Percentiles rank a stretch among this genome's conserved stretches.
phyloP scores from a whole-genome alignment of 2,113 vertebrate species.

The Accipiter cooperii region DNA sequence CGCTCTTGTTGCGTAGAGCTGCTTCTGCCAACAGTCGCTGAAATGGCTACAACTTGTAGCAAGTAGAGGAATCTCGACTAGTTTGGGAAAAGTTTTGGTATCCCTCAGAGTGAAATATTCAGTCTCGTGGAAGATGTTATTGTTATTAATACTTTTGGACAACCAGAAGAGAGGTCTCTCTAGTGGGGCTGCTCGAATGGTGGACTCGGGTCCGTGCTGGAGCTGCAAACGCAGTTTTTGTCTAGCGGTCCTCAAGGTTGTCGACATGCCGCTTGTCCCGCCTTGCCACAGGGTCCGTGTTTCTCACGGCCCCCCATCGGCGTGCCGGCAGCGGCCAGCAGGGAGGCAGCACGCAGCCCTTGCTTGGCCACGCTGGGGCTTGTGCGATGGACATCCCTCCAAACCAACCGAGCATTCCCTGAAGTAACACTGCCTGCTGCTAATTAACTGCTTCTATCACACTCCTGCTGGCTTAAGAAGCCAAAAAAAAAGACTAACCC shows the following conservation, averaged over 20 bases:
- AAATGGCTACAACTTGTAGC: not conserved
- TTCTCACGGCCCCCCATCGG: not conserved
- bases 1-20: not conserved
- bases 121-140: not conserved
- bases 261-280: rapidly evolving
- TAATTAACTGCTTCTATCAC: constrained; percentile 3
- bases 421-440: constrained; percentile 28
- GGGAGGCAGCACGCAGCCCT: not conserved
- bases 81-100: not conserved
- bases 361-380: not conserved
- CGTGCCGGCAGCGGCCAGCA: not conserved
- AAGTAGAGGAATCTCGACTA: not conserved
- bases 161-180: not conserved
- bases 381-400: not conserved
- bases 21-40: not conserved
- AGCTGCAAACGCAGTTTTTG: not conserved
- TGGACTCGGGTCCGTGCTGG: not conserved
- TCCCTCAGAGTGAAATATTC: not conserved
- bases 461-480: not conserved
- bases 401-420: not conserved
- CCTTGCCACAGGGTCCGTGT: not conserved
- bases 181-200: not conserved
- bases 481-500: not conserved
- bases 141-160: not conserved
- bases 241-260: not conserved